Conservation (phyloP, 2,888 invertebrate genomes). For the Cheilosia vulpina region DNA sequence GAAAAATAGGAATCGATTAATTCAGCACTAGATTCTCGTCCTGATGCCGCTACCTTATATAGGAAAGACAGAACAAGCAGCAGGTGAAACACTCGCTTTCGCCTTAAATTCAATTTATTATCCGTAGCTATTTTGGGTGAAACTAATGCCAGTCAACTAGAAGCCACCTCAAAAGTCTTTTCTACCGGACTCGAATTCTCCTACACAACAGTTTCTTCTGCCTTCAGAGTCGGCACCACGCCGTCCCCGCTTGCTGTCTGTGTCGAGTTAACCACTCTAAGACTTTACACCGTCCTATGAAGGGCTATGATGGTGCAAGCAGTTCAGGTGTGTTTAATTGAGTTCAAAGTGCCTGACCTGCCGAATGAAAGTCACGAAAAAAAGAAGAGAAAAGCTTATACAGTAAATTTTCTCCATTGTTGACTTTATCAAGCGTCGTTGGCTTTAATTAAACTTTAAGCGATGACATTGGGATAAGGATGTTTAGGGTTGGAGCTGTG, state of each 20-base stretch:
- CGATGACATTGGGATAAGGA: conserved; percentile 71
- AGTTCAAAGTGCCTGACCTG: conserved; percentile 74
- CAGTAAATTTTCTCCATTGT: conserved; percentile 71
- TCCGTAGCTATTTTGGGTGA: conserved; percentile 64
- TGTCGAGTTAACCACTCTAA: conserved; percentile 48
- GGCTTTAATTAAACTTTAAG: conserved; percentile 74
- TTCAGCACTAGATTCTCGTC: conserved; percentile 55
- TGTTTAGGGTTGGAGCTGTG: neutral
- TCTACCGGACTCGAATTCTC: conserved; percentile 31
- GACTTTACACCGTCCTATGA: conserved; percentile 7
- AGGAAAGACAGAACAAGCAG: conserved; percentile 23
- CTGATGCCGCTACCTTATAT: conserved; percentile 29
- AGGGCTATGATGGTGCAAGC: conserved; percentile 35
- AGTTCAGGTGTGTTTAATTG: conserved; percentile 75
- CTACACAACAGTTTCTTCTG: conserved; percentile 8
- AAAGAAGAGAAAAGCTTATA: conserved; percentile 50
- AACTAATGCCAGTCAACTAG: conserved; percentile 66
- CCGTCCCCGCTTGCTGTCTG: conserved; percentile 1
- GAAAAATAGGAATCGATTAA: conserved; percentile 72
- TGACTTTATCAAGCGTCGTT: conserved; percentile 74
- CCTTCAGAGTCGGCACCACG: neutral
- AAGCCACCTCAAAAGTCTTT: conserved; percentile 52
- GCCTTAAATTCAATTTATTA: conserved; percentile 70
- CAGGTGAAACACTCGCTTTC: conserved; percentile 14
- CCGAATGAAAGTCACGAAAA: conserved; percentile 53